Base-by-base conservation (phyloP, 2,113 vertebrate species). In the Urocitellus parryii region DNA sequence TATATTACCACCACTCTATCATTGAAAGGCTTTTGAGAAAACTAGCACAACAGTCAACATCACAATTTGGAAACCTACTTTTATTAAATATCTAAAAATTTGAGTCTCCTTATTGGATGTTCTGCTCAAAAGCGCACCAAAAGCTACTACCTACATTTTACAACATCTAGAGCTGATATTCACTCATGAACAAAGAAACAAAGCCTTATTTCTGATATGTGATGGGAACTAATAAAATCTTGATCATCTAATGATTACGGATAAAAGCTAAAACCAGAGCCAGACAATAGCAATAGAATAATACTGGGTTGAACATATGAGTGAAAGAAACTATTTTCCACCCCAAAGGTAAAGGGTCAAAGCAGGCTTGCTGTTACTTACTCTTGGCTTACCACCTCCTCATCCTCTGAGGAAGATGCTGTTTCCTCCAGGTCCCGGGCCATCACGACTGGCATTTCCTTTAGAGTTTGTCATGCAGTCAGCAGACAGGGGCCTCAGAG, bases 381-480 rank as follows among this genome's bases (percentile, higher is more conserved):
- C 98, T 98, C 97, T 90, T 98, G 96, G 20, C 82, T 98, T 76
- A 99, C 98, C 79, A 98, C 98, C 91, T 98, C 98, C 68, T 99
- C 99, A 63, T 99, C 99, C 86, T 99, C 99, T 53, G 99, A 98
- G 48, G 98, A 99, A 53, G 99, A 99, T 85, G 98, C 98, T 0
- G 96, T 98, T 98, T 99, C 99, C 89, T 99, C 99, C 97, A 99
- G 98, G 96, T 98, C 99, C 98, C 96, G 98, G 98, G 98, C 98
- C 98, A 99, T 98, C 97, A 98, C 99, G 84, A 98, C 98, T 77
- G 99, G 99, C 99, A 99, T 99, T 97, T 99, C 98, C 98, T 97
- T 97, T 74, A 32, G 94, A n/a, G 94, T 92, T 53, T 98, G 95
- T 98, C 98, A 98, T 98, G 91, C 88, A 98, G 98, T 91, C 92